Evolutionary conservation across 2,113 vertebrate species (phyloP), one percentile per base, ranked within the genome.

Genomic region (Stigmatopora argus): DNA sequence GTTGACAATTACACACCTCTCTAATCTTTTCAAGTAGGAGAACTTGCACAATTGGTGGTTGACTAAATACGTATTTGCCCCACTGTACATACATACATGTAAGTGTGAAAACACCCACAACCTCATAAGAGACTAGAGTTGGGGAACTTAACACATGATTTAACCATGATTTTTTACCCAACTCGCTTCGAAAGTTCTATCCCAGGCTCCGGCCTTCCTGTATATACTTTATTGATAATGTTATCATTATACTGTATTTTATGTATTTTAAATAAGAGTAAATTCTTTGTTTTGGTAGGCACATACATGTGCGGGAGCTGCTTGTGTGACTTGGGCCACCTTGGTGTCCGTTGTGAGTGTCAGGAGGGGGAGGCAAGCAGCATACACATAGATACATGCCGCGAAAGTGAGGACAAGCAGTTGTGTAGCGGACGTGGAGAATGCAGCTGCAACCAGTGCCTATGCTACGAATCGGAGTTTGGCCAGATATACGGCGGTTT

Each of bases 391-490:
- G 88, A 84, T 44, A 89, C 92, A 86, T 98, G 95, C 85, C 89
- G 95, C 0, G 94, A 97, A 70, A 92, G 93, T 0, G 94, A 97
- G 69, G 94, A 94, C 71, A 96, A 95, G 74, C 95, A 96, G 19
- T 68, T 95, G 51, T 98, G 97, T 90, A 97, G 93, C 0, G 96
- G 96, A 3, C 89, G 97, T 0, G 97, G 97, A 0, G 93, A 98
- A 64, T 99, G 97, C 90, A 94, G 91, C 91, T 99, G 97, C 83
- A 96, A 93, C 90, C 94, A 94, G 87, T 99, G 97, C 47, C 88
- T 94, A 65, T 99, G 97, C 89, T 95, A 93, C 0, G 92, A 96
- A 83, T 98, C 96, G 0, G 96, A 97, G 86, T 99, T 98, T 0
- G 97, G 97, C 9, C 95, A 93, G 89, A 96, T 99, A 86, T 98